A percentile compares a stretch with the other conserved stretches of the same genome.
Conservation (phyloP, 2,888 invertebrate genomes). For the Eupithecia tripunctaria region DNA sequence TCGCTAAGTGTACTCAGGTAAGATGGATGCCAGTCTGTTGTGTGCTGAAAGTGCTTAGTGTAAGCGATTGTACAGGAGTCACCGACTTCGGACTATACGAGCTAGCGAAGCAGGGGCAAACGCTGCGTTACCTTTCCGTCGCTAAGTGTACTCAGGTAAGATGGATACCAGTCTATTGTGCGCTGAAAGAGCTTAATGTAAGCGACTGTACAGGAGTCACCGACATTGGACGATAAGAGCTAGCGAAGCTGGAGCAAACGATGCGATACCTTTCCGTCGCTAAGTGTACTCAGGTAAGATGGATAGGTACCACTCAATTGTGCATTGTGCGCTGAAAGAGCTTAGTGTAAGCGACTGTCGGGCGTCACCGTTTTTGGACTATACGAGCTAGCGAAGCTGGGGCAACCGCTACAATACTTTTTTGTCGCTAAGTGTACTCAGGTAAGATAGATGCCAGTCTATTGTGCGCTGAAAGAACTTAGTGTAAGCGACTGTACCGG, state of each 20-base stretch:
- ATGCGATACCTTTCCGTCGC: constrained; percentile 96
- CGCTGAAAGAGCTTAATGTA: constrained; percentile 93
- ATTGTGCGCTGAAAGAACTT: constrained; percentile 86
- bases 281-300: constrained; percentile 91
- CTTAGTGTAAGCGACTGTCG: constrained; percentile 95
- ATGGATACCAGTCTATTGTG: constrained; percentile 95
- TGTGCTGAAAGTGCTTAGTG: constrained; percentile 92
- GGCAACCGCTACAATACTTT: too few species aligned
- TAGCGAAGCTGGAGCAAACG: constrained; percentile 94
- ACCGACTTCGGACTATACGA: constrained; percentile 97
- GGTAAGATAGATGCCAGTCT: too few species aligned
- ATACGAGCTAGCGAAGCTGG: too few species aligned
- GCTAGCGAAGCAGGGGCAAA: constrained; percentile 93
- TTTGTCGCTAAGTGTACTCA: constrained; percentile 65
- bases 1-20: constrained; percentile 95
- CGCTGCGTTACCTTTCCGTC: constrained; percentile 95
- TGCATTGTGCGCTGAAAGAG: constrained; percentile 91
- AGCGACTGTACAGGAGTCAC: constrained; percentile 96
- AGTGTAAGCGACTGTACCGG: constrained; percentile 95
- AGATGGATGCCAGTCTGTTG: constrained; percentile 96
- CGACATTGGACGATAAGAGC: constrained; percentile 95
- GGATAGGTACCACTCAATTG: too few species aligned
- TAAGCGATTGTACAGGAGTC: constrained; percentile 94
- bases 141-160: constrained; percentile 95
- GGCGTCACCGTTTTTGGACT: too few species aligned